Base-by-base conservation (phyloP, 2,888 invertebrate genomes). In the Morpho achilles region DNA sequence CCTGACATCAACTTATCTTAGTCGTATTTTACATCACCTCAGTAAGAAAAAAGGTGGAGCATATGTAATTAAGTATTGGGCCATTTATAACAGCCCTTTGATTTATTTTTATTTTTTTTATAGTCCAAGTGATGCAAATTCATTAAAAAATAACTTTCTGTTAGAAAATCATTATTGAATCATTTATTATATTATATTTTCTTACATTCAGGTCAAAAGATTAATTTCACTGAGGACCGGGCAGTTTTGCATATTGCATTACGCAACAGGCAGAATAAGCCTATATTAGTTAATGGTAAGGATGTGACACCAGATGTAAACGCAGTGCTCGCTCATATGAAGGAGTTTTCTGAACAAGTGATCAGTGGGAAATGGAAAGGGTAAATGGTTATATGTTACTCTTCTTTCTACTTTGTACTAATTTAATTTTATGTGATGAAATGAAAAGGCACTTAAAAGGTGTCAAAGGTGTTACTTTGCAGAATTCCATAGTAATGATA, bases 151-250 rank as follows among this genome's bases (percentile, higher is more conserved):
- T 16, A 1, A 16, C 16, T 16, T 16, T 16, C 16, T 16, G 16
- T 16, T 16, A 16, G 16, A 16, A 16, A 16, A 16, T 16, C 1
- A 16, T 16, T 16, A 16, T 16, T 16, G 16, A 16, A 16, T 16
- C 16, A 16, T 16, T 16, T 16, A 16, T 16, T 16, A 16, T 16
- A 16, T 16, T 1, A 10, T 46, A 16, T 46, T 16, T 10, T 16
- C 48, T 55, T 8, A 16, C 8, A 16, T 32, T 1, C 64, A 91
- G 99, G 99, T n/a, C 93, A 96, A 73, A 97, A 96, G 82, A 99
- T 99, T 66, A 99, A 99, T 90, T 97, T 98, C 77, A 99, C 99
- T 0, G 99, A 99, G 84, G 94, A 96, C 77, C 93, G 99, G 56
- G 96, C 99, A 10, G 99, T 99, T 0, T 90, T 99, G 7, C 99